These are phyloP conservation scores for Zhuqinia jingwanae DNA, from an alignment of 2,888 invertebrate species.

Conservation along the genomic window DNA sequence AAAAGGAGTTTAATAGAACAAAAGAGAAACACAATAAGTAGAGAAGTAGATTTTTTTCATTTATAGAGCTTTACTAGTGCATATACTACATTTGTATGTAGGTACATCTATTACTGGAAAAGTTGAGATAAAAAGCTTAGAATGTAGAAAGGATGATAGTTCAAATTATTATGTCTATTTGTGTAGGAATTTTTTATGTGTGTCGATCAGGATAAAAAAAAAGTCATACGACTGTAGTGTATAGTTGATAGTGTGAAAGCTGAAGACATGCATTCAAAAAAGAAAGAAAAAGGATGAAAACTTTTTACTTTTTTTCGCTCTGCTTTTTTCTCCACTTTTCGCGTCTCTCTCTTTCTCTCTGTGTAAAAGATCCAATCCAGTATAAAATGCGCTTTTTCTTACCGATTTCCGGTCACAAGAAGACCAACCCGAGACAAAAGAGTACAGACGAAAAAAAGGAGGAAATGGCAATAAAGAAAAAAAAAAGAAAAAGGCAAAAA, in stretches of 20 bases:
- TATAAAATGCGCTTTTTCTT: conserved; percentile 50
- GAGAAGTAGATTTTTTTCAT: conserved; percentile 34
- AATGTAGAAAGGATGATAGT: conserved; percentile 37
- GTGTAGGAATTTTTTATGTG: conserved; percentile 51
- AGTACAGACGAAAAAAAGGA: conserved; percentile 15
- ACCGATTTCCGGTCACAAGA: conserved; percentile 59
- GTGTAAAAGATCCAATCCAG: conserved; percentile 52
- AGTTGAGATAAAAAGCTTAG: conserved; percentile 36
- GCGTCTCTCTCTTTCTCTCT: neutral
- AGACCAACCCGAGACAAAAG: conserved; percentile 46
- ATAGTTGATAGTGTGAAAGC: conserved; percentile 4
- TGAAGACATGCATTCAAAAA: neutral
- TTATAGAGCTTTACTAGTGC: neutral
- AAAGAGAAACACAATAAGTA: conserved; percentile 17
- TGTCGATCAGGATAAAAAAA: conserved; percentile 33
- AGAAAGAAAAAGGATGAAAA: conserved; percentile 17
- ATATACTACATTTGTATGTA: no score
- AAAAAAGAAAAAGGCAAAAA: neutral
- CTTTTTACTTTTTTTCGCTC: conserved; percentile 36
- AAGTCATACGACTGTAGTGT: no score
- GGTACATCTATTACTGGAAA: conserved; percentile 23
- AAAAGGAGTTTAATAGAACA: conserved; percentile 45
- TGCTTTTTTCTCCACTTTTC: no score
- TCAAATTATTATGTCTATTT: conserved; percentile 63
- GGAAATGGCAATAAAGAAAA: conserved; percentile 42